Evolutionary conservation across 2,113 vertebrate genomes (phyloP).

Genomic region (Morphnarchus princeps): DNA sequence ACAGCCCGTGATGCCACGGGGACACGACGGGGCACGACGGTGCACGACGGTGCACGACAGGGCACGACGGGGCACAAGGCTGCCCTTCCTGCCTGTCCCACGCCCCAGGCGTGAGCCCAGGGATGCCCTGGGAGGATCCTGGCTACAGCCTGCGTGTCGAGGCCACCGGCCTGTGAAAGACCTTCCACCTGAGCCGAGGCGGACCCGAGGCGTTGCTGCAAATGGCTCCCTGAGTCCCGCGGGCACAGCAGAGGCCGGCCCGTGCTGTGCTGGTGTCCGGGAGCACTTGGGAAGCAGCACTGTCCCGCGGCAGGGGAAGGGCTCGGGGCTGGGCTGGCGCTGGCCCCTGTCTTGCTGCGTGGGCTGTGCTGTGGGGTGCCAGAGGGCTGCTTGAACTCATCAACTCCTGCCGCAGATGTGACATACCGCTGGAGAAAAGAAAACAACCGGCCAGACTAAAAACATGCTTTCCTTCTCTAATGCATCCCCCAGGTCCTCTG

Average conservation of each 20-base stretch:
- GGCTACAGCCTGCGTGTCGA: neutral
- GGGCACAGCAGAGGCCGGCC: neutral
- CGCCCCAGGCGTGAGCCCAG: accelerated
- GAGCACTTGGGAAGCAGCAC: neutral
- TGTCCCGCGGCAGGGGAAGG: neutral
- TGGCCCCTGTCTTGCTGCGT: neutral
- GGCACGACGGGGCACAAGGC: accelerated
- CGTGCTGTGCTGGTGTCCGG: accelerated
- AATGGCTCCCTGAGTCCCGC: accelerated
- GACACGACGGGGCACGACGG: accelerated
- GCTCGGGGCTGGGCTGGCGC: neutral
- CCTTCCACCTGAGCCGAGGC: neutral
- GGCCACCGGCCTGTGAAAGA: neutral
- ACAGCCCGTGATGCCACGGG: accelerated
- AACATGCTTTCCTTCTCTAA: neutral
- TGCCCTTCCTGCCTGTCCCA: neutral
- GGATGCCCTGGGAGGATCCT: neutral
- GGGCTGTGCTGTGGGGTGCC: neutral
- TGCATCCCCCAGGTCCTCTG: neutral
- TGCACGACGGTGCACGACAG: accelerated
- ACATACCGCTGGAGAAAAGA: neutral
- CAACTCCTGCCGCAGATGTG: neutral
- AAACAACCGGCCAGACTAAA: neutral
- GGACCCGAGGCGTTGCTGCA: accelerated
- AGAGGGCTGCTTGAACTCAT: neutral